These are phyloP conservation scores for Pogonocherus hispidulus DNA, from an alignment of 2,888 invertebrate species.

Conservation along the genomic window DNA sequence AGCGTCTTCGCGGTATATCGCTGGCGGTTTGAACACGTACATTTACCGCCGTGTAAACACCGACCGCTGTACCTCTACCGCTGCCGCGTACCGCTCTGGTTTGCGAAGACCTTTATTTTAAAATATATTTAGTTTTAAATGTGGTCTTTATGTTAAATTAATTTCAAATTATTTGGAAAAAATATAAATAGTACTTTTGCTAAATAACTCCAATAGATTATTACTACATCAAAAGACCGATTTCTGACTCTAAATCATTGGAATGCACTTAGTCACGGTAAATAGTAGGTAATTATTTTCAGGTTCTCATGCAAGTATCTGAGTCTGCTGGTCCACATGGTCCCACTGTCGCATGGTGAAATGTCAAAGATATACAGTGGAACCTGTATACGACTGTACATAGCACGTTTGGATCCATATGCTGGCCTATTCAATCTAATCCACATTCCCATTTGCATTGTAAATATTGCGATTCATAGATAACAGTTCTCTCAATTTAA, in stretches of 20 bases:
- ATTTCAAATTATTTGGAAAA: too few relatives aligned
- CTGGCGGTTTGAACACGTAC: too few relatives aligned
- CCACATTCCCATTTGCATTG: neutral
- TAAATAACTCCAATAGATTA: neutral
- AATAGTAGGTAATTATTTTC: neutral
- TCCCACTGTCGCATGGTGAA: neutral
- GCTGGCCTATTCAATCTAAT: neutral
- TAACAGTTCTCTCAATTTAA: neutral
- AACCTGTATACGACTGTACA: neutral
- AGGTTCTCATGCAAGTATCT: neutral
- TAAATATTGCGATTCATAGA: neutral
- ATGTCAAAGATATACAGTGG: neutral
- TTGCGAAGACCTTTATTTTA: too few relatives aligned
- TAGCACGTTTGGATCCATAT: neutral
- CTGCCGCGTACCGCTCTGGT: too few relatives aligned
- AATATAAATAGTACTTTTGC: too few relatives aligned
- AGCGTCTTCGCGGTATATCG: too few relatives aligned
- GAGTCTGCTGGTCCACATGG: neutral
- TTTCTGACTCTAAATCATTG: neutral
- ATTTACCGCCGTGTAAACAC: too few relatives aligned
- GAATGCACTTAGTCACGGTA: neutral
- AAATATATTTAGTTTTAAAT: too few relatives aligned
- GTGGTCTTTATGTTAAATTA: too few relatives aligned
- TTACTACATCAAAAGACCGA: neutral
- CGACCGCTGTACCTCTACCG: too few relatives aligned